phyloP scores from a whole-genome alignment of 1,140 invertebrate species.

The Drosophila pseudoananassae region DNA sequence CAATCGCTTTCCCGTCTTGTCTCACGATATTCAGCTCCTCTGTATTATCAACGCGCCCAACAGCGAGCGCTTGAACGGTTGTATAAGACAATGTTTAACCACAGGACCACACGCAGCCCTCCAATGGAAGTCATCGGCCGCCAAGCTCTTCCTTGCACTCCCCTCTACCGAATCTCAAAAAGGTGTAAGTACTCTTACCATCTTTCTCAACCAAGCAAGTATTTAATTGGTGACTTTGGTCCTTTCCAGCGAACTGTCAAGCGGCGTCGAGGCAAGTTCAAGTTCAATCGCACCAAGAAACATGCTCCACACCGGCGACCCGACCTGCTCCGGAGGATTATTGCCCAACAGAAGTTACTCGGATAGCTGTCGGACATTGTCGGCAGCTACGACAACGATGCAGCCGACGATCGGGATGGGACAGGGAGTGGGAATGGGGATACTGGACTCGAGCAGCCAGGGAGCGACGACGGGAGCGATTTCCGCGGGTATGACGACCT shows the following conservation, averaged over 20 bases:
- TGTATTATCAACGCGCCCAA: constrained; percentile 84
- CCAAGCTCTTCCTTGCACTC: constrained; percentile 83
- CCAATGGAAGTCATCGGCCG: constrained; percentile 82
- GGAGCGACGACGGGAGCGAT: constrained; percentile 67
- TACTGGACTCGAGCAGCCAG: constrained; percentile 48
- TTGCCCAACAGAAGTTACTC: constrained; percentile 86
- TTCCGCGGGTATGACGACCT: constrained; percentile 78
- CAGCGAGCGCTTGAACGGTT: constrained; percentile 83
- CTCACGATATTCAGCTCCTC: constrained; percentile 82
- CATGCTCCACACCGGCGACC: constrained; percentile 87
- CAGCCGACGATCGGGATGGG: constrained; percentile 55
- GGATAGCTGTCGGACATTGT: constrained; percentile 86
- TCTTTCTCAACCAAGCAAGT: too few relatives aligned
- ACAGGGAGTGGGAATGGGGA: constrained; percentile 30
- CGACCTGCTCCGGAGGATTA: constrained; percentile 83
- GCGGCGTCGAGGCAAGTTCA: constrained; percentile 90
- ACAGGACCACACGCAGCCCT: constrained; percentile 82
- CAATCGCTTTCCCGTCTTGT: constrained; percentile 74
- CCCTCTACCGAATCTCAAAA: constrained; percentile 77
- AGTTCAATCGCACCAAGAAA: constrained; percentile 92
- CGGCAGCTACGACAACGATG: constrained; percentile 82
- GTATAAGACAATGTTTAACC: constrained; percentile 84
- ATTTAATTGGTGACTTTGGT: not conserved
- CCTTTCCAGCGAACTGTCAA: constrained; percentile 83
- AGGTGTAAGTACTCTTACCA: constrained; percentile 62